Evolutionary conservation across 2,113 vertebrate species (phyloP), one percentile per base, ranked within the genome.

Genomic region (Menidia beryllina): DNA sequence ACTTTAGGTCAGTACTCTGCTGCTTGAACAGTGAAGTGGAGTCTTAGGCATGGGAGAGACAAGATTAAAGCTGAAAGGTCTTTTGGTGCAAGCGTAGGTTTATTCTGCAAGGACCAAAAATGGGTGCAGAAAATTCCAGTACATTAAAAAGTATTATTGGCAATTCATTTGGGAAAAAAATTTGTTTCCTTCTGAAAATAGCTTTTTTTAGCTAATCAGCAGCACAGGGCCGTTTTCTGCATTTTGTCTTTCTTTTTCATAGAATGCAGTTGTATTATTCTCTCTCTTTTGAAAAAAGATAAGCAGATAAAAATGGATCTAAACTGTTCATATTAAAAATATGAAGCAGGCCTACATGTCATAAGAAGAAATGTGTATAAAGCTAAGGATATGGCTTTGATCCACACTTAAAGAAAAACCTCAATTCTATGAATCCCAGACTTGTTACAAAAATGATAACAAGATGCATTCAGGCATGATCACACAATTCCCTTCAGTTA

Each of bases 61-160:
- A 17, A 21, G 62, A 26, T 43, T 51, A 15, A 67, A 54, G 10
- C n/a, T 13, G 23, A 69, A 50, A 58, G 10, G 14, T 62, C 62
- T 72, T 60, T 45, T 12, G 36, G 59, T 34, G 60, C 2, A 11
- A 79, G 60, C 19, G 45, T 62, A 52, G 55, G 73, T 68, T 78
- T 67, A 65, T 88, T 77, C 80, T 75, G 48, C 20, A 43, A 56
- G 34, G 54, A 72, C 63, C 39, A 24, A 69, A n/a, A 72, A 74
- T n/a, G 43, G 60, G 19, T 51, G 63, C 17, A 51, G 75, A 83
- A 68, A 78, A 66, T 55, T 21, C 47, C 17, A 24, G 7, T 23
- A 34, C 72, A 68, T 48, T 27, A 48, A 21, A 77, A 43, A 51
- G 61, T 34, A 12, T 39, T 58, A 79, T 72, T 27, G 79, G 57